phyloP scores from a whole-genome alignment of 1,140 invertebrate genomes.

The Aphelinus atriplicis region DNA sequence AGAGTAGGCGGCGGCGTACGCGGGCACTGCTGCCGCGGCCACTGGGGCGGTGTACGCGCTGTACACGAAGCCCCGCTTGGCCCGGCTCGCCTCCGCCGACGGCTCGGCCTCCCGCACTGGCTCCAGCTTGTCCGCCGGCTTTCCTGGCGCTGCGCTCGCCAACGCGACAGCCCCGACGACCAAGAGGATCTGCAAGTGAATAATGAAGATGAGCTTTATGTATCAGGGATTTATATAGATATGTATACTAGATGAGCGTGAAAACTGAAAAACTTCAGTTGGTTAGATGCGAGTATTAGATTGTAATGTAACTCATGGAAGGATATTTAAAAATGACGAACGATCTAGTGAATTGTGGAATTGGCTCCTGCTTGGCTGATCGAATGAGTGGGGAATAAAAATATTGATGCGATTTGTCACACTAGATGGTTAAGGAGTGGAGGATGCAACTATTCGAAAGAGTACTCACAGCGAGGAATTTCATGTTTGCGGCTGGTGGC shows the following conservation, averaged over 20 bases:
- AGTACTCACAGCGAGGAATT: slow-evolving; percentile 36
- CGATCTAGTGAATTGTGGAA: too few relatives aligned
- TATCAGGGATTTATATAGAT: too few relatives aligned
- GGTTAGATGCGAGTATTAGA: too few relatives aligned
- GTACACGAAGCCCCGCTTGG: slow-evolving; percentile 20
- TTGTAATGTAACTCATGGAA: too few relatives aligned
- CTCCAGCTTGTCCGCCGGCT: slow-evolving; percentile 14
- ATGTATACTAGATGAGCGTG: not conserved
- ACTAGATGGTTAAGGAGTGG: not conserved
- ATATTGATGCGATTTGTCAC: not conserved
- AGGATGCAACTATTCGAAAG: not conserved
- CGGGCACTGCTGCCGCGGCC: not conserved
- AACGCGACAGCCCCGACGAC: slow-evolving; percentile 12
- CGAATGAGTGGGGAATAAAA: too few relatives aligned
- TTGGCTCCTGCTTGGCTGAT: too few relatives aligned
- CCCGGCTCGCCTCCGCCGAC: not conserved
- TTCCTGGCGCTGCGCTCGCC: not conserved
- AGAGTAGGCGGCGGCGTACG: slow-evolving; percentile 21
- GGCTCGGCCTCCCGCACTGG: slow-evolving; percentile 8
- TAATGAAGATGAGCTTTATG: too few relatives aligned
- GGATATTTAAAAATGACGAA: too few relatives aligned
- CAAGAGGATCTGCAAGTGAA: slow-evolving; percentile 6
- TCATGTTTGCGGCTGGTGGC: slow-evolving; percentile 25
- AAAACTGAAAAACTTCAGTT: not conserved
- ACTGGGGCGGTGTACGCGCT: not conserved